phyloP scores from a whole-genome alignment of 1,140 invertebrate species.

The Odontomachus brunneus region DNA sequence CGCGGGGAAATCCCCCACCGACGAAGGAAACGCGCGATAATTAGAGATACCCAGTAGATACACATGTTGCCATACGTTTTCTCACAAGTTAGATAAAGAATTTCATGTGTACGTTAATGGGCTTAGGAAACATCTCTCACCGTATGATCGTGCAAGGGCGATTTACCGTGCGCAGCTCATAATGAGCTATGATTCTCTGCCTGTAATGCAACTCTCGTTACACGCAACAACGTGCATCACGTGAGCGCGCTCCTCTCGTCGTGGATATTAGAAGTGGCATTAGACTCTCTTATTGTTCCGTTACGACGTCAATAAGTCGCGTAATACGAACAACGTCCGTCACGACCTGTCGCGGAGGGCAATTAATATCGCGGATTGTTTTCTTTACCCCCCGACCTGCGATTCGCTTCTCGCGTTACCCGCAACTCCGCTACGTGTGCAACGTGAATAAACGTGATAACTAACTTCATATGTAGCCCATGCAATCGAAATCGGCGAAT shows the following conservation, averaged over 20 bases:
- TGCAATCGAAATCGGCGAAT: too few relatives aligned
- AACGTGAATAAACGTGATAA: too few relatives aligned
- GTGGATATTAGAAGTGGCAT: conserved; percentile 52
- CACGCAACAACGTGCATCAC: conserved; percentile 43
- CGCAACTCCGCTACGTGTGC: too few relatives aligned
- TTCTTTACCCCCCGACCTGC: neutral
- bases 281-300: conserved; percentile 42
- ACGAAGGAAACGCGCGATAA: conserved; percentile 45
- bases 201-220: conserved; percentile 58
- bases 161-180: conserved; percentile 50
- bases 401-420: neutral
- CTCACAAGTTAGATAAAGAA: conserved; percentile 52
- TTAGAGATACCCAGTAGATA: conserved; percentile 57
- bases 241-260: conserved; percentile 20
- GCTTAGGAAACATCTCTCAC: conserved; percentile 54
- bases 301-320: conserved; percentile 39
- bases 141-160: conserved; percentile 55
- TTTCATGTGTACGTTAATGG: conserved; percentile 58
- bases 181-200: conserved; percentile 58
- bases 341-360: conserved; percentile 1
- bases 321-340: conserved; percentile 46
- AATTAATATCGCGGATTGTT: conserved; percentile 41
- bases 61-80: conserved; percentile 50
- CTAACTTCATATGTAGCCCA: too few relatives aligned
- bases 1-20: conserved; percentile 19